Evolutionary conservation across 2,113 vertebrate species (phyloP).

Genomic region (Naja naja): DNA sequence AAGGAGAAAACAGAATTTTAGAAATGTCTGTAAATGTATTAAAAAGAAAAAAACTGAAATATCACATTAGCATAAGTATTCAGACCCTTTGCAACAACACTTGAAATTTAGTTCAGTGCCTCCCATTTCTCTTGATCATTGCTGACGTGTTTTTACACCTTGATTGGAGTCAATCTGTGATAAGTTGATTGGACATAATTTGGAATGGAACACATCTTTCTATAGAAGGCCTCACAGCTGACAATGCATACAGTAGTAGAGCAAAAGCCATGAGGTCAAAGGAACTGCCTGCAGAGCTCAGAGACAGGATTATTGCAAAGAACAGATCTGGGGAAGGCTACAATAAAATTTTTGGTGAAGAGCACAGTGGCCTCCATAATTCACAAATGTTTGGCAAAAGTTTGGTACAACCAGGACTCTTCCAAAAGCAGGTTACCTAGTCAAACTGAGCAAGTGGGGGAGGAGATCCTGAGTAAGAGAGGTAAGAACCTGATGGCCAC

Average conservation of each 20-base stretch:
- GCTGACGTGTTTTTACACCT: neutral
- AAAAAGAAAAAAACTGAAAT: neutral
- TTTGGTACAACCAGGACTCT: too few relatives aligned
- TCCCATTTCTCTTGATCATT: neutral
- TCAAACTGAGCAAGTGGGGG: neutral
- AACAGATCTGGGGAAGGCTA: too few relatives aligned
- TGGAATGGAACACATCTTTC: neutral
- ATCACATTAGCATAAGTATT: neutral
- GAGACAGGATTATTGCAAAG: too few relatives aligned
- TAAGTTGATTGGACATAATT: neutral
- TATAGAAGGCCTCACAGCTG: neutral
- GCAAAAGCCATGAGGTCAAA: neutral
- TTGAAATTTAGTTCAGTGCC: neutral
- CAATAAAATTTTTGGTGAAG: too few relatives aligned
- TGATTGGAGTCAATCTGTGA: neutral
- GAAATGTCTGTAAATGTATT: neutral
- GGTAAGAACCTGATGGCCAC: neutral
- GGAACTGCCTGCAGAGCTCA: too few relatives aligned
- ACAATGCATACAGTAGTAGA: neutral
- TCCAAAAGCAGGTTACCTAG: too few relatives aligned
- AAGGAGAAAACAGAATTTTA: neutral
- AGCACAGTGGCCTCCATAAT: too few relatives aligned
- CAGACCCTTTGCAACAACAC: neutral
- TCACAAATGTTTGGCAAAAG: too few relatives aligned
- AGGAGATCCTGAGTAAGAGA: too few relatives aligned